Base-by-base conservation (phyloP, 2,888 invertebrate species). In the Pollenia amentaria region DNA sequence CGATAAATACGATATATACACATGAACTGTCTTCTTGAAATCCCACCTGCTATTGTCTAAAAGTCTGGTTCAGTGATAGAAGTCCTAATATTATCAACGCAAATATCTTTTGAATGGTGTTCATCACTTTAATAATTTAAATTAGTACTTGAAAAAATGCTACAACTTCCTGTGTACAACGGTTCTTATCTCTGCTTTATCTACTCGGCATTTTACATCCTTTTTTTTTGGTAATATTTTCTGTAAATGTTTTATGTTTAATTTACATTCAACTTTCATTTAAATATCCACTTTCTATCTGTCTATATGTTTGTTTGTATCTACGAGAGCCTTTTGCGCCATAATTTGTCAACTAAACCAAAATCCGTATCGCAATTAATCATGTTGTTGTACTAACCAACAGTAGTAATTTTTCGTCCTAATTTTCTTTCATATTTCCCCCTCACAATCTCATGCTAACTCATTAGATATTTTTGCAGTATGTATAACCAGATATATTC, bases 261-360 rank as follows among this genome's bases (percentile, higher is more conserved):
- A 78, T 42, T 70, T 42, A 9, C n/a, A 16, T 14, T 57, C 40
- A 48, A 62, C 60, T 70, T 29, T 14, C 18, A 48, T 3, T 57
- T 48, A 0, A 42, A 21, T 42, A 62, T 2, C 14, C 18, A 11
- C 40, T 6, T 62, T 11, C 11, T 57, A n/a, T 55, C 38, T 55
- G 6, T n/a, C 10, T 29, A 21, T n/a, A 40, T 60, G 46, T 62
- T 21, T 60, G n/a, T 8, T 11, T 4, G n/a, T 3, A 53, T 65
- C 69, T 42, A n/a, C 29, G 62, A 48, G 60, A 85, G 77, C 81
- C 55, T 53, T 81, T 57, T 84, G 83, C 79, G 76, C 84, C 46
- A 84, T 88, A 89, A 89, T 89, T 88, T 89, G 88, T 89, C 88
- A 89, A 87, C 87, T 79, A 83, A 87, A 82, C 73, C 87, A 83